Base-by-base conservation (phyloP, 2,888 invertebrate species). In the Lymantria dispar region DNA sequence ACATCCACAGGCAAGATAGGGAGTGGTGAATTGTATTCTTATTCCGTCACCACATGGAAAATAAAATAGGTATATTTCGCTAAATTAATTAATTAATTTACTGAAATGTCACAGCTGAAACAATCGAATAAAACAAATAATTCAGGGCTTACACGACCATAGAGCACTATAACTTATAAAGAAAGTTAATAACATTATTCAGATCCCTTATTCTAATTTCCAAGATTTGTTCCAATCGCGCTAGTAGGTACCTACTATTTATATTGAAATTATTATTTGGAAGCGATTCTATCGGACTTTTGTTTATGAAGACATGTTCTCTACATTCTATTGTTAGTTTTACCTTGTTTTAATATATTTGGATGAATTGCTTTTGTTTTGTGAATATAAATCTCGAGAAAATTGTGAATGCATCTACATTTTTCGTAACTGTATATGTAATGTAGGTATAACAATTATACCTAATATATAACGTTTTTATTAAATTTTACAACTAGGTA, bases 171-270 rank as follows among this genome's bases (percentile, higher is more conserved):
- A 22, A 22, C 22, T 22, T 22, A 22, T 22, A 77, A 83, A 78
- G 72, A 78, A 79, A 83, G 82, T 79, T 57, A 78, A 76, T 76
- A 79, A 65, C 52, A 59, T 62, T 60, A 68, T 68, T 64, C 64
- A 38, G n/a, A 12, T 80, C 76, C 76, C 78, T 74, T 72, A 73
- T 80, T 74, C 61, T 68, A 72, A 78, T 80, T 76, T 68, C 63
- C 55, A 44, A 59, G 59, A 72, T 76, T 68, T 70, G 68, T 68
- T 70, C 56, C 51, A 61, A 62, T 56, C 56, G 69, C 56, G 56
- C 59, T 33, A 44, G 49, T 46, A 55, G 58, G n/a, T 14, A 40
- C 8, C 7, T 30, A n/a, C 15, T 62, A 64, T 73, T 71, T 69
- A 60, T 68, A 56, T 30, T 45, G 43, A 60, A 60, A 53, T 50